Conservation (phyloP, 2,888 invertebrate species). For the Ormyrus thymus region DNA sequence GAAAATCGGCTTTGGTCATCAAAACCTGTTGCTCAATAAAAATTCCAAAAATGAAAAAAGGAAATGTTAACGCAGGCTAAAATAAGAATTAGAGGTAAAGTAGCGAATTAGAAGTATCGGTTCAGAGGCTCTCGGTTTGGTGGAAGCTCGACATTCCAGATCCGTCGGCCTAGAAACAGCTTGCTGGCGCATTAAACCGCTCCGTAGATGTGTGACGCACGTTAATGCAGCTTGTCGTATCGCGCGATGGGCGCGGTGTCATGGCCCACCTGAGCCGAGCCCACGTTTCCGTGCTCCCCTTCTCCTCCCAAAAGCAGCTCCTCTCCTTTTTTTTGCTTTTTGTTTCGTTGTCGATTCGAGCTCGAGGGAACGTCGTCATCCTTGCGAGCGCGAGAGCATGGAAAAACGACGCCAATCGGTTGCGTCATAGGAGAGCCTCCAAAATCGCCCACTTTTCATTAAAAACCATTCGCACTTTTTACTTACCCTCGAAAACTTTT, state of each 20-base stretch:
- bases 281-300: constrained; percentile 70
- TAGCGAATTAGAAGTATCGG: no score
- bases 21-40: no score
- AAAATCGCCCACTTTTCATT: no score
- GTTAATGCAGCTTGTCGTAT: constrained; percentile 39
- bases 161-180: constrained; percentile 46
- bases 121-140: no score
- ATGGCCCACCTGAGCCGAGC: constrained; percentile 72
- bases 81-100: no score
- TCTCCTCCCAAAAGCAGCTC: constrained; percentile 57
- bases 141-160: no score
- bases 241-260: constrained; percentile 70
- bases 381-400: not conserved
- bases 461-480: no score
- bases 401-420: not conserved
- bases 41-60: no score
- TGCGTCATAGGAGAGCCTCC: not conserved
- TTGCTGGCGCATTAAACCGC: not conserved
- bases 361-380: not conserved
- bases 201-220: not conserved
- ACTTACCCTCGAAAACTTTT: no score
- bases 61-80: no score
- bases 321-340: not conserved
- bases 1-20: no score
- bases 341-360: constrained; percentile 10